Base-by-base conservation (phyloP, 1,140 invertebrate genomes). In the Drosophila triauraria region DNA sequence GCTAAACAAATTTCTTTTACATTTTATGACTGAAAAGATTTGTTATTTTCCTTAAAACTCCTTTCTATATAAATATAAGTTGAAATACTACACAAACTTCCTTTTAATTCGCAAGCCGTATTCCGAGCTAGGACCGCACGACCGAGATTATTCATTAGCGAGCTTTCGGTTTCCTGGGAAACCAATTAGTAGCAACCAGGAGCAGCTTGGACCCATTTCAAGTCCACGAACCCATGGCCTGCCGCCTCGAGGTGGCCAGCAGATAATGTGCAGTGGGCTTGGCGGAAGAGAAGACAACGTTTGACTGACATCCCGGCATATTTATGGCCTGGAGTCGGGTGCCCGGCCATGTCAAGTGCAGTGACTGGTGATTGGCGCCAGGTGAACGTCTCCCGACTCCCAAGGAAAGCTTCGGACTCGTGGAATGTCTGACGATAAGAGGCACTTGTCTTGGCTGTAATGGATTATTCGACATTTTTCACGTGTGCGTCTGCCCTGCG, bases 381-480 rank as follows among this genome's bases (percentile, higher is more conserved):
- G 68, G 38, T 30, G 27, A 60, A 13, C 5, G 38, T 23, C 35
- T 23, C 35, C 32, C 40, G 6, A 48, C 43, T 44, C 32, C 35
- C 13, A 48, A 20, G 27, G 4, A 50, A 50, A n/a, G n/a, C 35
- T 25, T 8, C 13, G 38, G n/a, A 50, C 69, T 50, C 46, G 50
- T 56, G 69, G 69, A 38, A 38, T 72, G 69, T 50, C 69, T 71
- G 53, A 40, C 46, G 69, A 72, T 72, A 72, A 72, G 67, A 72
- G 68, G 65, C 69, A 72, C 69, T 72, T 72, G 69, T 71, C 53
- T 68, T 63, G 32, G 20, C 20, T 32, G 35, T 80, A 77, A 87
- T 87, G 71, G 83, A 87, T 87, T 87, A 87, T 83, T 67, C 48
- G 57, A 58, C 61, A 87, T 87, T 88, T 83, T 75, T 88, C 80